Evolutionary conservation across 2,113 vertebrate species (phyloP), one percentile per base, ranked within the genome.

Genomic region (Hippocampus guttulatus): DNA sequence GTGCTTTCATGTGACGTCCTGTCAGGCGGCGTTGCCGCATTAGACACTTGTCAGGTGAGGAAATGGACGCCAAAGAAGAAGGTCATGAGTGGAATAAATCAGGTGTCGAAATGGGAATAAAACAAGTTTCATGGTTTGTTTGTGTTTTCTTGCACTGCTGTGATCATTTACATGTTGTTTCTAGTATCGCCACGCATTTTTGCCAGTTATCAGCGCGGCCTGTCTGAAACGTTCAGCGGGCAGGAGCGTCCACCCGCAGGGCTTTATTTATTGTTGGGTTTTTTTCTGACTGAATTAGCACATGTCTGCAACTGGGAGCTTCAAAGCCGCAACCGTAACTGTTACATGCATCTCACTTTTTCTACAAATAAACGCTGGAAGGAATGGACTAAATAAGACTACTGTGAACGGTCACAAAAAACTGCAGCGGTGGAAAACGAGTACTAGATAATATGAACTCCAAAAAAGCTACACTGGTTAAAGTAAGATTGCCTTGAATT

Each of bases 1-100:
- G 87, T 84, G 88, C 89, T 91, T 90, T 90, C 77, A 86, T 87
- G 83, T 89, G 83, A 64, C 77, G 76, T 81, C 84, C 86, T 83
- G 82, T 79, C 79, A 74, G 45, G 77, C 30, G 75, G 47, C 75
- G 66, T 67, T 12, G 75, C 64, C 47, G 85, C 84, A 88, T 88
- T 88, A 89, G 78, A 75, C 67, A 66, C 43, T 82, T 76, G 77
- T 83, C 78, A 85, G 87, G 82, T 83, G 79, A 84, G 80, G 18
- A 68, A 67, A 68, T 30, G 27, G 49, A 30, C 30, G 30, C 0
- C 33, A 7, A 7, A 25, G 16, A 23, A 65, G 54, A 69, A 72
- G 64, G 70, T 67, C 40, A 64, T 23, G 47, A 66, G 58, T 73
- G 72, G 16, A 73, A 30, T 71, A 68, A 79, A 66, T 76, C 71